These are phyloP conservation scores for Escarpia spicata DNA, from an alignment of 2,888 invertebrate genomes.

Conservation along the genomic window DNA sequence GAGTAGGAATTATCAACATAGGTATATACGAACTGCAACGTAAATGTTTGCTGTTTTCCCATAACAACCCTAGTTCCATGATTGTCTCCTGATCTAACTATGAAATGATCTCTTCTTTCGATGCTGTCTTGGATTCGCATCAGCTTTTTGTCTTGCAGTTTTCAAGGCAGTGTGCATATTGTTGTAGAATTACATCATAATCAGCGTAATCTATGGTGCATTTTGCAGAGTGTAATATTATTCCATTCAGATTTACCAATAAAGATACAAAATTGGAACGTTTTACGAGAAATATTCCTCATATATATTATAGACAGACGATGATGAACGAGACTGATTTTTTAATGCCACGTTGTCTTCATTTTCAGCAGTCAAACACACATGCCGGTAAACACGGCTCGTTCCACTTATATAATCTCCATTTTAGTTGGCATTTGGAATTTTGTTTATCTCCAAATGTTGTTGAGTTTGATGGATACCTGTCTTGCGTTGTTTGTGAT, in stretches of 20 bases:
- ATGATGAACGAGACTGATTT: neutral
- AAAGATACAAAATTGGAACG: neutral
- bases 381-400: neutral
- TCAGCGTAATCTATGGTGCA: too few relatives aligned
- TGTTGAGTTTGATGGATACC: neutral
- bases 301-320: neutral
- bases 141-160: too few relatives aligned
- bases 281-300: neutral
- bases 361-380: neutral
- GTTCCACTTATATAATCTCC: neutral
- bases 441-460: neutral
- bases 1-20: too few relatives aligned
- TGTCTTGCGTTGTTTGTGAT: too few relatives aligned
- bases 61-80: too few relatives aligned
- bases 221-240: neutral
- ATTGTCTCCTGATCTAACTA: too few relatives aligned
- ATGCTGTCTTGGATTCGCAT: too few relatives aligned
- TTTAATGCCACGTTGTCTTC: neutral
- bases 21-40: too few relatives aligned
- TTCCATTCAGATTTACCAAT: neutral
- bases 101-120: too few relatives aligned
- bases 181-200: too few relatives aligned
- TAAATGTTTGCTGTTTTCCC: too few relatives aligned
- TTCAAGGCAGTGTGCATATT: too few relatives aligned
- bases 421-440: neutral